These are phyloP conservation scores for Tigriopus japonicus DNA, from an alignment of 1,140 invertebrate genomes.

Conservation along the genomic window DNA sequence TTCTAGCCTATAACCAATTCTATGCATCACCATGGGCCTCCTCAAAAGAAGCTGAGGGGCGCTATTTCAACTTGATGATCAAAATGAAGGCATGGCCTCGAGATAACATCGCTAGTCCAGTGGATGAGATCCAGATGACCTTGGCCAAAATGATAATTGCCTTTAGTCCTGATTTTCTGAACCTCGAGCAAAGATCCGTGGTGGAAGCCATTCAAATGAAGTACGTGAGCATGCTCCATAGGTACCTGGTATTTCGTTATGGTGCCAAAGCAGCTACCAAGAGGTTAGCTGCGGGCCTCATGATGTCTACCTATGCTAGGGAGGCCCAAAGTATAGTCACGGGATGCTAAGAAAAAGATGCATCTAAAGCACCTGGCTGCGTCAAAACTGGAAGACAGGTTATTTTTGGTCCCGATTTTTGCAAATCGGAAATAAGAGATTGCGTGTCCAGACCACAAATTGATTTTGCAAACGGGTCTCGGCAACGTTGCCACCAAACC, in stretches of 20 bases:
- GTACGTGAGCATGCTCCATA: neutral
- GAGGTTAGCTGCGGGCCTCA: no score
- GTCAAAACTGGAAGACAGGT: no score
- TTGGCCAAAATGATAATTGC: neutral
- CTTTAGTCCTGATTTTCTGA: neutral
- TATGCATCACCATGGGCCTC: neutral
- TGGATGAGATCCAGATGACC: neutral
- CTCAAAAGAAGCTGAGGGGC: neutral
- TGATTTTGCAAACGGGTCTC: no score
- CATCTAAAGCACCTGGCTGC: no score
- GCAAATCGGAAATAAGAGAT: no score
- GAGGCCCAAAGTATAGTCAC: no score
- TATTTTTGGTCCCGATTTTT: no score
- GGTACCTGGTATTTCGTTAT: neutral
- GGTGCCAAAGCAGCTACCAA: no score
- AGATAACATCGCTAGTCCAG: neutral
- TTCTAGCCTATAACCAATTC: neutral
- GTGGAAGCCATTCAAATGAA: neutral
- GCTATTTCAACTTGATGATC: neutral
- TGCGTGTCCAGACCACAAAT: no score
- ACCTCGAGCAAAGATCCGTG: neutral
- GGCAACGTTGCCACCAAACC: no score
- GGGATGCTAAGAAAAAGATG: no score
- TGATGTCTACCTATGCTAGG: no score
- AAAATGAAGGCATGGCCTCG: neutral